phyloP scores from a whole-genome alignment of 2,113 vertebrate genomes.

The Thermophis baileyi region DNA sequence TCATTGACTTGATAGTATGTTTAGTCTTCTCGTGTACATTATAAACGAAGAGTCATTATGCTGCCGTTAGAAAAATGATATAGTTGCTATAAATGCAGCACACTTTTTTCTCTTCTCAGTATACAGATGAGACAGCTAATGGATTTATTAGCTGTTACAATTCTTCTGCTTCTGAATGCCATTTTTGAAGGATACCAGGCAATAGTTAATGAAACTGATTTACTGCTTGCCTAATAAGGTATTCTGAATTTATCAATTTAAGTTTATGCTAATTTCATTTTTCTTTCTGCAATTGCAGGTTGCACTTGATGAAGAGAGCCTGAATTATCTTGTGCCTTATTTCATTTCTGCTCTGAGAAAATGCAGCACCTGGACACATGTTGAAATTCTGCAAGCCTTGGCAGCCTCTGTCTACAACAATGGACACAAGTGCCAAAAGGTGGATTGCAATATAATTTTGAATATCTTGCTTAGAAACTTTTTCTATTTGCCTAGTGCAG shows the following conservation, averaged over 20 bases:
- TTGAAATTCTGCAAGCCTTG: constrained; percentile 85
- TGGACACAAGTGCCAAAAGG: constrained; percentile 87
- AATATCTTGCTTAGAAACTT: neutral
- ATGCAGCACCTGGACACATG: constrained; percentile 90
- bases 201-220: fast-evolving
- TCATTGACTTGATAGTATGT: neutral
- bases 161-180: neutral
- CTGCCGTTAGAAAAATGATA: neutral
- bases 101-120: neutral
- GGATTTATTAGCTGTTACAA: neutral
- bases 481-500: neutral
- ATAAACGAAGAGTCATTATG: neutral
- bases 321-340: constrained; percentile 83
- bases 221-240: neutral
- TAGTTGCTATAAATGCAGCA: neutral
- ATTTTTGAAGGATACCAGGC: neutral
- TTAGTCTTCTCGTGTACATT: neutral
- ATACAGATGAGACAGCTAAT: neutral
- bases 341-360: constrained; percentile 75
- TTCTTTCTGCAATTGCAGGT: constrained; percentile 67
- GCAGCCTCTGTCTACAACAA: constrained; percentile 88
- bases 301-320: constrained; percentile 82
- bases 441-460: constrained; percentile 51
- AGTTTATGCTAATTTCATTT: neutral
- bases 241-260: neutral